A percentile compares a stretch with the other conserved stretches of the same genome.
phyloP scores from a whole-genome alignment of 2,888 invertebrate genomes.

The Ophion slaviceki region DNA sequence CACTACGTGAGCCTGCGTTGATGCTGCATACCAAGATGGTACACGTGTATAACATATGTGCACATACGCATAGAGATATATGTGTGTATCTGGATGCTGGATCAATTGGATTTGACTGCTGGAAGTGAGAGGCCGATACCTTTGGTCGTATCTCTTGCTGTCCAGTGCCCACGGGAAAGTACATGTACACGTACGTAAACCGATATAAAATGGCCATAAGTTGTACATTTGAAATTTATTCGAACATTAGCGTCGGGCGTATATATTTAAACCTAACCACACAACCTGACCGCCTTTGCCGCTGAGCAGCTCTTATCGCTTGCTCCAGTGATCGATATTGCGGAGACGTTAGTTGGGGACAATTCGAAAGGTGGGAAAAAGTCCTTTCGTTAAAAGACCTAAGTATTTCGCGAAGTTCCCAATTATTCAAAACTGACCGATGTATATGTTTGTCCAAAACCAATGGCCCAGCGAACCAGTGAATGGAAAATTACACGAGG shows the following conservation, averaged over 20 bases:
- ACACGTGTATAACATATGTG: neutral
- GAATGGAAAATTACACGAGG: neutral
- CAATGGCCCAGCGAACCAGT: neutral
- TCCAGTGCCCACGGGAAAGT: neutral
- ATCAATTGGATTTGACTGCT: conserved; percentile 28
- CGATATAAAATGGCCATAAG: neutral
- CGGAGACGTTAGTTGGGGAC: neutral
- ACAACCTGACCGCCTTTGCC: neutral
- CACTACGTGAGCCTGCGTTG: conserved; percentile 1
- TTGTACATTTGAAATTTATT: neutral
- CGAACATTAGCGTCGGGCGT: neutral
- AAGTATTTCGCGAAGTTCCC: too few relatives aligned
- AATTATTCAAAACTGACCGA: too few relatives aligned
- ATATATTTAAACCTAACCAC: neutral
- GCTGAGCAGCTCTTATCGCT: neutral
- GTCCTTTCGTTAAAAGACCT: too few relatives aligned
- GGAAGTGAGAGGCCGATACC: neutral
- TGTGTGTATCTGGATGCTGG: neutral
- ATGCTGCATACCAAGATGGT: neutral
- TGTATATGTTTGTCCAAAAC: too few relatives aligned
- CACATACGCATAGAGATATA: neutral
- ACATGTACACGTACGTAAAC: neutral
- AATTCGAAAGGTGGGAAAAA: neutral
- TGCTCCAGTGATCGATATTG: neutral
- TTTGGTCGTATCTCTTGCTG: neutral